These are phyloP conservation scores for Anguilla rostrata DNA, from an alignment of 2,113 vertebrate genomes.

Conservation along the genomic window DNA sequence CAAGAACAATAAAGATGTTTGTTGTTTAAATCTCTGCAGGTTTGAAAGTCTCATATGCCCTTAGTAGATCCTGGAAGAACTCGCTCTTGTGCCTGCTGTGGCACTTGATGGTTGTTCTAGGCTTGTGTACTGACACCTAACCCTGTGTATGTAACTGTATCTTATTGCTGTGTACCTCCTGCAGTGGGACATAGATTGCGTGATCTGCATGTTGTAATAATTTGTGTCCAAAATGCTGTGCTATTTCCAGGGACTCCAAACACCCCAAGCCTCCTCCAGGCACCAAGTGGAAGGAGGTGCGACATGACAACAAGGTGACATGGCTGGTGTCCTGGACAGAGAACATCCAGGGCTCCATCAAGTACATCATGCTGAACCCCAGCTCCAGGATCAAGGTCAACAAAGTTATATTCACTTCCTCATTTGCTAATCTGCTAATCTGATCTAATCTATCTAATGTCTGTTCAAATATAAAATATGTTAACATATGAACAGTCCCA, in stretches of 20 bases:
- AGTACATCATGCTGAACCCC: slow-evolving; percentile 97
- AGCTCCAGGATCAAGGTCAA: slow-evolving; percentile 92
- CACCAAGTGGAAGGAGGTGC: slow-evolving; percentile 91
- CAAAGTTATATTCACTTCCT: too few relatives aligned
- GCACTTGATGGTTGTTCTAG: too few relatives aligned
- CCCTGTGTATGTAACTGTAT: too few relatives aligned
- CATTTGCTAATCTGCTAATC: too few relatives aligned
- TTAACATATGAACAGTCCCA: too few relatives aligned
- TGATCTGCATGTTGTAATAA: background rate
- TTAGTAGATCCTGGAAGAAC: background rate
- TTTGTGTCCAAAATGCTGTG: background rate
- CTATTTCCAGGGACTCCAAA: slow-evolving; percentile 82
- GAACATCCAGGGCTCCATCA: slow-evolving; percentile 96
- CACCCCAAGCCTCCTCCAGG: slow-evolving; percentile 85
- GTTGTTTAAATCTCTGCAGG: too few relatives aligned
- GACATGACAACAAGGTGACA: slow-evolving; percentile 94
- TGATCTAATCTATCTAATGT: too few relatives aligned
- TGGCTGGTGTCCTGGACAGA: slow-evolving; percentile 97
- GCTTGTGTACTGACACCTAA: too few relatives aligned
- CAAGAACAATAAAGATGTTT: too few relatives aligned
- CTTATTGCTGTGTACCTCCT: too few relatives aligned
- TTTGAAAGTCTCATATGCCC: background rate
- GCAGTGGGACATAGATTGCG: background rate
- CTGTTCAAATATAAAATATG: too few relatives aligned
- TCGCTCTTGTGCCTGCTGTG: too few relatives aligned